phyloP scores from a whole-genome alignment of 1,140 invertebrate genomes.

The Drosophila quadrilineata region DNA sequence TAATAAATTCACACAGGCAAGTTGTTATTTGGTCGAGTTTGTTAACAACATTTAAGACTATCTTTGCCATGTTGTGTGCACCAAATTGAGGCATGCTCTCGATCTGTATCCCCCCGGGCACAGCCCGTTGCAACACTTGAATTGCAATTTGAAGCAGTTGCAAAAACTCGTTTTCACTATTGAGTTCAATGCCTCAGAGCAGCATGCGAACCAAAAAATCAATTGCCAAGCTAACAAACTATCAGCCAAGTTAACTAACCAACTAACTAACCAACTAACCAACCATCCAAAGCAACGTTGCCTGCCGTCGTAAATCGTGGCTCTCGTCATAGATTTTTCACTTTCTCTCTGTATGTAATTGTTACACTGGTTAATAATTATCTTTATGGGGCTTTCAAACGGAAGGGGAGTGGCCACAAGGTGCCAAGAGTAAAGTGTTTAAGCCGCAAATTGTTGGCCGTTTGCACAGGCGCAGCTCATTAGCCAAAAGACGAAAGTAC shows the following conservation, averaged over 20 bases:
- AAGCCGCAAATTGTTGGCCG: slow-evolving; percentile 6
- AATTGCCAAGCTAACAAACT: slow-evolving; percentile 51
- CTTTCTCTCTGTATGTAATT: slow-evolving; percentile 59
- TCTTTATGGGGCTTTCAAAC: slow-evolving; percentile 30
- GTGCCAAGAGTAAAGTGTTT: slow-evolving; percentile 32
- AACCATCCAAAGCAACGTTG: too few species aligned
- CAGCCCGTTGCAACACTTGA: too few species aligned
- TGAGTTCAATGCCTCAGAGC: slow-evolving; percentile 59
- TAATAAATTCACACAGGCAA: too few species aligned
- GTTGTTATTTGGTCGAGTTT: background rate
- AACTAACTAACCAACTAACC: slow-evolving; percentile 3
- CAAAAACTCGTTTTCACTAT: slow-evolving; percentile 55
- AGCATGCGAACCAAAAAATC: slow-evolving; percentile 39
- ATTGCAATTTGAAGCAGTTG: slow-evolving; percentile 52
- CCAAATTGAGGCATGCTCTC: slow-evolving; percentile 55
- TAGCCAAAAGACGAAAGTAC: slow-evolving; percentile 5
- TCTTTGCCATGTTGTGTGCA: slow-evolving; percentile 38
- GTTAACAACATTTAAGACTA: slow-evolving; percentile 17
- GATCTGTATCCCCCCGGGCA: too few species aligned
- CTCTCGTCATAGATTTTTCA: slow-evolving; percentile 64
- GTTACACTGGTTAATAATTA: slow-evolving; percentile 54
- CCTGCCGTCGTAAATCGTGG: too few species aligned
- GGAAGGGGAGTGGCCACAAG: slow-evolving; percentile 2
- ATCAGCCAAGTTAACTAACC: slow-evolving; percentile 14
- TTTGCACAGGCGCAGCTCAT: background rate